Base-by-base conservation (phyloP, 1,140 invertebrate genomes). In the Lepidurus couesii region DNA sequence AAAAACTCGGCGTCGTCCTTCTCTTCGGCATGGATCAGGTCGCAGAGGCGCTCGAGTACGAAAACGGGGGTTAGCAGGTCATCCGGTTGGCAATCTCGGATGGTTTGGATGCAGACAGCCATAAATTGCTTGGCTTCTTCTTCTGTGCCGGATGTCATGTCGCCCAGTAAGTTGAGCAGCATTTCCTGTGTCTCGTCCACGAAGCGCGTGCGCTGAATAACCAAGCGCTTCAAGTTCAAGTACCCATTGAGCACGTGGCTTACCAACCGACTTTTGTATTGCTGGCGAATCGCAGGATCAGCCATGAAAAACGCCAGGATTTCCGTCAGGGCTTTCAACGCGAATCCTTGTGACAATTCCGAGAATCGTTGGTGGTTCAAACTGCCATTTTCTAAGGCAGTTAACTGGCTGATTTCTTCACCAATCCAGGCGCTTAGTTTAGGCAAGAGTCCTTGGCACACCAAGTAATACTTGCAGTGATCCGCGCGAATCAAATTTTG, bases 131-230 rank as follows among this genome's bases (percentile, higher is more conserved):
- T 93, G 0, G 96, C 98, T 86, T 99, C 97, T 75, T 93, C 91
- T 86, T 98, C 95, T 1, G 95, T 98, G 8, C 95, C 95, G 44
- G 93, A 94, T 1, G 97, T 98, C 91, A 99, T 96, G 84, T 98
- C 95, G 86, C 98, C 97, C 5, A 99, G 86, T 79, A 98, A 88
- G 84, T 97, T 95, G 0, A 99, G 86, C 11, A 99, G 86, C 83
- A 96, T 97, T 84, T 98, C 95, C 86, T 99, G 96, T 1, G 97
- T 97, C 84, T 98, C 96, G 85, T 98, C 96, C 73, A 98, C 96
- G 42, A 97, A 88, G 79, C 97, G 90, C 0, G 97, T 98, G 78
- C 97, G 87, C 85, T 98, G 96, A 75, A 98, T 94, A 13, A 98
- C 94, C 7, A 98, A 87, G 80, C 95, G 90, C 26, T 95, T 87